phyloP scores from a whole-genome alignment of 2,888 invertebrate species.

The Blomia tropicalis region DNA sequence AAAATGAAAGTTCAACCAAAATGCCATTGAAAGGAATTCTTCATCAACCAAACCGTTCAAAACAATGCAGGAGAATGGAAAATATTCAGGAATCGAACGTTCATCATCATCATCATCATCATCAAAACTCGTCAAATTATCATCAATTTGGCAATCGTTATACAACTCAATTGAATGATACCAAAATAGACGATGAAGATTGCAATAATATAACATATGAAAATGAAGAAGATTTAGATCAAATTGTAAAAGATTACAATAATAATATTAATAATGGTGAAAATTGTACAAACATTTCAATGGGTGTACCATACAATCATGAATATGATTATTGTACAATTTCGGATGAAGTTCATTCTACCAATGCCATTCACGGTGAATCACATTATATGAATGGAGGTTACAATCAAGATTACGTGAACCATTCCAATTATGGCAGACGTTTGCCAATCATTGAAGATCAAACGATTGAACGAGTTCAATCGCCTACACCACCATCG shows the following conservation, averaged over 20 bases:
- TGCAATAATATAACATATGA: background rate
- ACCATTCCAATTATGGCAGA: background rate
- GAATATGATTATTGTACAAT: background rate
- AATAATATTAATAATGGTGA: conserved; percentile 3
- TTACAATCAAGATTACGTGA: background rate
- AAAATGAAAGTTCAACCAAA: background rate
- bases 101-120: background rate
- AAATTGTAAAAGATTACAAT: background rate
- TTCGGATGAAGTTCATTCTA: background rate
- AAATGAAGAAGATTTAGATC: background rate
- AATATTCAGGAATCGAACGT: too few relatives aligned
- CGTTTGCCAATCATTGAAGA: background rate
- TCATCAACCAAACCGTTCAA: background rate
- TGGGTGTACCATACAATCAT: background rate
- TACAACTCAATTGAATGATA: background rate
- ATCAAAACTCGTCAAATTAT: background rate
- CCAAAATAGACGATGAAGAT: background rate
- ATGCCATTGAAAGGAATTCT: conserved; percentile 12
- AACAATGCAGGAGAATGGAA: background rate
- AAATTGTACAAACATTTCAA: background rate
- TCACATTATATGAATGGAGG: background rate
- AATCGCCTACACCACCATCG: background rate
- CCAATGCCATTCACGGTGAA: background rate
- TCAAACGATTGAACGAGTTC: background rate
- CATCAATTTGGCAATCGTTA: background rate